Evolutionary conservation across 2,797 vertebrate genomes (phyloP), one percentile per base, ranked within the genome.

Genomic region (Sternotherus odoratus): DNA sequence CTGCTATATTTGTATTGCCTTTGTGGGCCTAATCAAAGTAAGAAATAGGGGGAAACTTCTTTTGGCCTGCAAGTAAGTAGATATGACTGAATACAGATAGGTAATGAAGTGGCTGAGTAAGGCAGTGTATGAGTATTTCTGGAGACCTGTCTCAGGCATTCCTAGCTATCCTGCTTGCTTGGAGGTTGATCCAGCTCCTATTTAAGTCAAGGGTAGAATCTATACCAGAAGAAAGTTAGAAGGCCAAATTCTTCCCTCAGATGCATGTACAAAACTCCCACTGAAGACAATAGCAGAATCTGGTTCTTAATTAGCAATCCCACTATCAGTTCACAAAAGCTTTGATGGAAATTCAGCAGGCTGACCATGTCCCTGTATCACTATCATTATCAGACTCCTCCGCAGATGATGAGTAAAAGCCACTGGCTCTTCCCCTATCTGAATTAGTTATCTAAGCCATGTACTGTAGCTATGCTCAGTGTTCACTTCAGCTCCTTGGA

Each of bases 401-500:
- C 50, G 72, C 77, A 53, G 49, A 69, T 0, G 0, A 24, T 66
- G 43, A 74, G 77, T 79, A 56, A 23, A 50, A 86, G 63, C 66
- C 60, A 80, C 79, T 83, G 79, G 83, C 30, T 84, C 54, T 86
- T 69, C 60, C 26, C 49, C 51, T 84, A 49, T 93, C 78, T 82
- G 79, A 92, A 92, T 86, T 36, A 87, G 84, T 46, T 39, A 56
- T 80, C 77, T 85, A 85, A 92, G 85, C 21, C 85, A 74, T 0
- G 17, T 28, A 78, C 54, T 91, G 63, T 88, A 94, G 72, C 77
- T 86, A 77, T 94, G 87, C 11, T 19, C 85, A 79, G 60, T 82
- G 77, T 69, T 91, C 83, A 66, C 53, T n/a, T 91, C 82, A 91
- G 46, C 75, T 95, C 89, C 93, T 86, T 87, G 89, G 88, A 87